Evolutionary conservation across 2,113 vertebrate species (phyloP), one percentile per base, ranked within the genome.

Genomic region (Callospermophilus lateralis): DNA sequence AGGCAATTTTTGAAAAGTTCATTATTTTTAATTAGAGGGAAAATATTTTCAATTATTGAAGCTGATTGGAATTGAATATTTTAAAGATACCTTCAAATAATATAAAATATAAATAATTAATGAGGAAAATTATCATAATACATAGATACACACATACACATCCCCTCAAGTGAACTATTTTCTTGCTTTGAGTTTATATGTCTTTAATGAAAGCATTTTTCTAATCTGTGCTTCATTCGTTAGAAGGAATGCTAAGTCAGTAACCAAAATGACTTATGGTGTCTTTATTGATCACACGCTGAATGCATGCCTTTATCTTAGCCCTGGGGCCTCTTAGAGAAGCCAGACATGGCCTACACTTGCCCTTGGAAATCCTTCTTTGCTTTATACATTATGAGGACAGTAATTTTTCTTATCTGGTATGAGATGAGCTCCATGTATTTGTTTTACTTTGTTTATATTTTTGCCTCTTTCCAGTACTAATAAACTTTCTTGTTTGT

Each of bases 21-120:
- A 63, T 83, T 80, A 65, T 73, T 90, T 91, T 93, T 9, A 53
- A 42, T 67, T 67, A 91, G 67, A 67, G 55, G 34, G 55, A 89
- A 84, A 61, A 2, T 2, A 16, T 86, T 84, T 96, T 37, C 8
- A 37, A 37, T 55, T 92, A 55, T 79, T 37, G 74, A 74, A 30
- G 1, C 15, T 34, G 72, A 45, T 9, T 94, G 34, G 10, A 95
- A 83, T 88, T 53, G 39, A 67, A 53, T 39, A 65, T 77, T 73
- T 93, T 20, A 55, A 88, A 88, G 67, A 34, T 45, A 45, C 4
- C 34, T 32, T 45, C 30, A 32, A 34, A 55, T 85, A 85, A 76
- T 92, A 15, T 55, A 34, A 65, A 61, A 68, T 55, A 42, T 65
- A 58, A 74, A 76, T 80, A 79, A 74, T 74, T 96, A 39, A 78